Percentiles rank a stretch among this genome's conserved stretches.
Evolutionary conservation across 1,140 invertebrate species (phyloP).

Genomic region (Bombus pascuorum): DNA sequence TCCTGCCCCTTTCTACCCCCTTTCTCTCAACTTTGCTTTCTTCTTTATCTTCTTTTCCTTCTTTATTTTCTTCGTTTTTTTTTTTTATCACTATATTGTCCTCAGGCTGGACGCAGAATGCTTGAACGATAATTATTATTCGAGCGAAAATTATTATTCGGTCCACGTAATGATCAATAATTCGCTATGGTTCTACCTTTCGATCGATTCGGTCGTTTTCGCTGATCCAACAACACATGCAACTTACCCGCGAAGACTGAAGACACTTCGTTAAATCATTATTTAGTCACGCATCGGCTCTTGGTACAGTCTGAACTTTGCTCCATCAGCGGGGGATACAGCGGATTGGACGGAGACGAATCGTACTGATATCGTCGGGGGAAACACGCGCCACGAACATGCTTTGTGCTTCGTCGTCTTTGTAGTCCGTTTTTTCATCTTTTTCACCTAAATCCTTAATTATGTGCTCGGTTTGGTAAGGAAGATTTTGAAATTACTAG

Average conservation of each 20-base stretch:
- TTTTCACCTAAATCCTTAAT: slow-evolving; percentile 3
- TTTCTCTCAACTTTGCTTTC: background rate
- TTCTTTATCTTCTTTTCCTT: background rate
- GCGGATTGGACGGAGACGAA: slow-evolving; percentile 73
- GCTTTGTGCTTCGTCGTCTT: slow-evolving; percentile 52
- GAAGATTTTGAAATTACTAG: background rate
- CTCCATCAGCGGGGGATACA: slow-evolving; percentile 68
- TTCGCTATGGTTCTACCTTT: too few species aligned
- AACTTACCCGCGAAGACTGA: slow-evolving; percentile 74
- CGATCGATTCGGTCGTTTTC: background rate
- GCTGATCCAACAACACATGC: slow-evolving; percentile 18
- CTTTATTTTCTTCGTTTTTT: background rate
- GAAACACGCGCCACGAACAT: slow-evolving; percentile 77
- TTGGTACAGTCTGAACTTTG: slow-evolving; percentile 75
- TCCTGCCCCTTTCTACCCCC: too few species aligned
- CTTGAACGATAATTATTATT: background rate
- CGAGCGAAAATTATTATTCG: background rate
- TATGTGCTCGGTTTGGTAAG: background rate
- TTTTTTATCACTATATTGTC: background rate
- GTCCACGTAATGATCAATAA: background rate
- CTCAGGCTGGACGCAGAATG: background rate
- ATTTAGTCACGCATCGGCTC: slow-evolving; percentile 74
- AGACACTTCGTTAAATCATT: slow-evolving; percentile 72
- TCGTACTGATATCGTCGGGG: slow-evolving; percentile 71
- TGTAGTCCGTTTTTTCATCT: background rate